Conservation (phyloP, 2,113 vertebrate species). For the Regulus satrapa region DNA sequence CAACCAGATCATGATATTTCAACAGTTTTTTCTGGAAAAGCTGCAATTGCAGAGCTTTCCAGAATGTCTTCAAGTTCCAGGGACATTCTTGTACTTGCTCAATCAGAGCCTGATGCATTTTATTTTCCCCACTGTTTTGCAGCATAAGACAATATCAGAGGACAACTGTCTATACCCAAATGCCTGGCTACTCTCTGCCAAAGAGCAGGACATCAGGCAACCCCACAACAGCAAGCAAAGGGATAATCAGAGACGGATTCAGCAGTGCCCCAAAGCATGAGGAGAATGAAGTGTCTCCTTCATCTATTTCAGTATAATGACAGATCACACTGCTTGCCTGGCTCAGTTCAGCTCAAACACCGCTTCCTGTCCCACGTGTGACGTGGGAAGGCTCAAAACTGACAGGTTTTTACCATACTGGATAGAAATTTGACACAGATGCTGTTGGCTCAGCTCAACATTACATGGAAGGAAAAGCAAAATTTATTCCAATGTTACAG, state of each 20-base stretch:
- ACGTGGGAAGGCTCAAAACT: background rate
- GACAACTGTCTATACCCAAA: background rate
- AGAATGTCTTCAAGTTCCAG: background rate
- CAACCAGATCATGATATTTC: background rate
- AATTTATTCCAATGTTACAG: background rate
- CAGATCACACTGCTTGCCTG: background rate
- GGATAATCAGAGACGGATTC: background rate
- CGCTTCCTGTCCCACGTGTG: background rate
- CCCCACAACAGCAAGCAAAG: fast-evolving
- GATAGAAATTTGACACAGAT: background rate
- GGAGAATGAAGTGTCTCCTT: background rate
- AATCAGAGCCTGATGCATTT: background rate
- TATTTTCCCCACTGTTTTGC: background rate
- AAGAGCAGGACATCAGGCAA: background rate
- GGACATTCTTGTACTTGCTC: background rate
- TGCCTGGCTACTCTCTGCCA: background rate
- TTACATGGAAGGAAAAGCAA: background rate
- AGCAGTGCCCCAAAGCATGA: background rate
- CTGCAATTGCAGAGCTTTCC: background rate
- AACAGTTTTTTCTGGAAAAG: background rate
- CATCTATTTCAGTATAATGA: background rate
- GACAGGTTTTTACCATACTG: background rate
- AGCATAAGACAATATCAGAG: background rate
- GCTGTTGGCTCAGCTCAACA: background rate
- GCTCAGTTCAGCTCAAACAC: background rate